A percentile compares a stretch with the other conserved stretches of the same genome.
Conservation (phyloP, 2,113 vertebrate species). For the Leptodactylus fuscus region DNA sequence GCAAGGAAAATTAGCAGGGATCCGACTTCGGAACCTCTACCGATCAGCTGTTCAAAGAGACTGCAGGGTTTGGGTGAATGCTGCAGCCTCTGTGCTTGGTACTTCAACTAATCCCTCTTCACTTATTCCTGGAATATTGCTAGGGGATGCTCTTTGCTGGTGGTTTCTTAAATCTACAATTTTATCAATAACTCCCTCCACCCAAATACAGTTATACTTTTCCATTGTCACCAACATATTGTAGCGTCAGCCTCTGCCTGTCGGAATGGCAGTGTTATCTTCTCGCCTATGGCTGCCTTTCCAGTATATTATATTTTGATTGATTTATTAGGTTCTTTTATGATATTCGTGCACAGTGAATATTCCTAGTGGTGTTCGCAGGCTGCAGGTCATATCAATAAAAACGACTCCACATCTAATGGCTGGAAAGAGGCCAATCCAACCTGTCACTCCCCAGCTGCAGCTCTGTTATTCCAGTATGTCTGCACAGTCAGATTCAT, state of each 20-base stretch:
- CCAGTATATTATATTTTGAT: not conserved
- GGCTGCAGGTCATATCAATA: slow-evolving; percentile 37
- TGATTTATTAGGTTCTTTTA: not conserved
- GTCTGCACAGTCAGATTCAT: not conserved
- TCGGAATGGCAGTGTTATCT: not conserved
- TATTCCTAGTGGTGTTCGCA: slow-evolving; percentile 21
- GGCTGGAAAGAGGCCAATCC: slow-evolving; percentile 55
- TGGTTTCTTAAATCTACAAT: not conserved
- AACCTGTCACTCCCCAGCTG: slow-evolving; percentile 58
- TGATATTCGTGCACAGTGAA: not conserved
- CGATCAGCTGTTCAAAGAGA: too few relatives aligned
- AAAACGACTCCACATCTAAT: slow-evolving; percentile 50
- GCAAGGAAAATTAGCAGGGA: too few relatives aligned
- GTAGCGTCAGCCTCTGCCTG: not conserved
- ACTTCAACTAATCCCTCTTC: too few relatives aligned
- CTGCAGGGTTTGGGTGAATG: too few relatives aligned
- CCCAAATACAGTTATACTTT: too few relatives aligned
- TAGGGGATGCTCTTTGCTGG: too few relatives aligned
- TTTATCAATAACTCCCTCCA: not conserved
- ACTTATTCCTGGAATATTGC: too few relatives aligned
- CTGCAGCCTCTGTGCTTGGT: too few relatives aligned
- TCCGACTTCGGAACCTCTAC: too few relatives aligned
- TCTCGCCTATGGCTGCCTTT: not conserved
- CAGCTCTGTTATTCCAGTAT: slow-evolving; percentile 62
- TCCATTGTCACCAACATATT: not conserved